phyloP scores from a whole-genome alignment of 1,140 invertebrate genomes.

The Drosophila lowei region DNA sequence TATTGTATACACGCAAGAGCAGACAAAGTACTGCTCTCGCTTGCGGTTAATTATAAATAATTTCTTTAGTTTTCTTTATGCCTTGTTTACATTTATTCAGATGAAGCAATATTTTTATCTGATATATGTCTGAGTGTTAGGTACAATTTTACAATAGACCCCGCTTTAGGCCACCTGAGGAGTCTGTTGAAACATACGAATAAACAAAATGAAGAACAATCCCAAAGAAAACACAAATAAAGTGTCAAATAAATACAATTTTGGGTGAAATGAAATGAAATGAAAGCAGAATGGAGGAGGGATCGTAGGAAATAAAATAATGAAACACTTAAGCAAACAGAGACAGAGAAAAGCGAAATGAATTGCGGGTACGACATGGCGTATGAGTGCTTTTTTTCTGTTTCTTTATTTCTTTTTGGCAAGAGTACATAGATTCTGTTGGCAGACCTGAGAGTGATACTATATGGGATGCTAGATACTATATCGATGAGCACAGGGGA shows the following conservation, averaged over 20 bases:
- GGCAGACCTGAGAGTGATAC: slow-evolving; percentile 8
- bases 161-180: slow-evolving; percentile 19
- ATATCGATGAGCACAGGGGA: slow-evolving; percentile 27
- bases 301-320: slow-evolving; percentile 25
- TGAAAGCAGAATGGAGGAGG: slow-evolving; percentile 38
- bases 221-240: slow-evolving; percentile 56
- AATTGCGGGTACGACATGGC: slow-evolving; percentile 53
- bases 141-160: too few species aligned
- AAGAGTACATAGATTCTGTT: slow-evolving; percentile 30
- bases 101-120: slow-evolving; percentile 21
- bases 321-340: slow-evolving; percentile 75
- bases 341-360: slow-evolving; percentile 35
- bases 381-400: slow-evolving; percentile 55
- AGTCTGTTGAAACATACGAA: slow-evolving; percentile 24
- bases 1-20: too few species aligned
- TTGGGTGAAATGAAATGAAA: slow-evolving; percentile 30
- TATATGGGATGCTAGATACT: neutral
- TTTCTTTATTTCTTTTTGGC: slow-evolving; percentile 47
- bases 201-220: slow-evolving; percentile 20
- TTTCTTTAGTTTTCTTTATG: neutral
- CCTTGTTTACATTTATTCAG: slow-evolving; percentile 24
- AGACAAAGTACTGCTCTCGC: neutral
- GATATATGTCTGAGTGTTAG: too few species aligned
- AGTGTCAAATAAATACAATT: slow-evolving; percentile 48
- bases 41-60: neutral